Base-by-base conservation (phyloP, 2,888 invertebrate species). In the Melipona beecheii region DNA sequence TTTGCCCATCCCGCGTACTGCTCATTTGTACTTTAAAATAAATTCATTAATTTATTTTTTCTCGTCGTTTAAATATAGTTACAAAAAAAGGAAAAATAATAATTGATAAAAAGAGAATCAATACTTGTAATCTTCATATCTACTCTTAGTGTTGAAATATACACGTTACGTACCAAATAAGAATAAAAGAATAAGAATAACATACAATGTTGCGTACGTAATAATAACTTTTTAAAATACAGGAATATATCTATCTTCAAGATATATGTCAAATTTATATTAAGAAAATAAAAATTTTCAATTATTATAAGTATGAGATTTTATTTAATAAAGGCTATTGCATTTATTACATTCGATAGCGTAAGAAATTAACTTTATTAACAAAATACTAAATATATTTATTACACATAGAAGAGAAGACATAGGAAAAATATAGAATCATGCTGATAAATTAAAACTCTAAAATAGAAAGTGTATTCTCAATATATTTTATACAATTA, bases 1-100 rank as follows among this genome's bases (percentile, higher is more conserved):
- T 87, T 88, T 90, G 91, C 90, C 91, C 91, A 91, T 91, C 86
- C 91, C 91, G 91, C 90, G 91, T 81, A 89, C 86, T 91, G 88
- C 87, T 91, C 91, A 91, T 91, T 91, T 89, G 91, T 89, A 87
- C 90, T 64, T 65, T 65, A 6, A 65, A 43, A 43, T 4, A 36
- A 65, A n/a, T 43, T 27, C 6, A 24, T 49, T 11, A 68, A 50
- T 65, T 43, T 49, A 69, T 70, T 58, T 21, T 27, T 60, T 60
- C 17, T 27, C 19, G 19, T 6, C 2, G 9, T 31, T 56, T 0
- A 15, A n/a, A 58, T 15, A n/a, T n/a, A 58, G n/a, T n/a, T n/a
- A n/a, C 13, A n/a, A 24, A 15, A n/a, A 58, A n/a, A n/a, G 56
- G 15, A 58, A n/a, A n/a, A 58, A n/a, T n/a, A 15, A 15, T n/a